Percentiles rank a stretch among this genome's conserved stretches.
Evolutionary conservation across 2,113 vertebrate genomes (phyloP).

Genomic region (Nothobranchius kuhntae): DNA sequence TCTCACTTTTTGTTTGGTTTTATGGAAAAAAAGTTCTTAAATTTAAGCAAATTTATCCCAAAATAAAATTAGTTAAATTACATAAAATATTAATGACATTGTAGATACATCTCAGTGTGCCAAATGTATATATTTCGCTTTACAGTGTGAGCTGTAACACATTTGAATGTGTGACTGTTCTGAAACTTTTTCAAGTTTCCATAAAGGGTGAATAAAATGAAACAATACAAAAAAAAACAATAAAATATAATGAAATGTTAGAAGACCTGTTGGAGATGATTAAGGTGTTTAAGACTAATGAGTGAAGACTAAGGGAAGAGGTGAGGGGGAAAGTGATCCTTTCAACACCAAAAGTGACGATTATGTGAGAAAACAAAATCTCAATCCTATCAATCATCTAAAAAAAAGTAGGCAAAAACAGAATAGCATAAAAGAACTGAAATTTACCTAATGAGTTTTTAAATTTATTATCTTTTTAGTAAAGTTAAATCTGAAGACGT

Average conservation of each 20-base stretch:
- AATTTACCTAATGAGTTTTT: not conserved
- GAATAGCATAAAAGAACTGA: not conserved
- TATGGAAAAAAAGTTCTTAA: too few species aligned
- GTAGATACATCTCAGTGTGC: too few species aligned
- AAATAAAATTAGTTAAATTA: too few species aligned
- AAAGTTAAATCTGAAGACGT: not conserved
- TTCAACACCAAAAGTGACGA: conserved; percentile 58
- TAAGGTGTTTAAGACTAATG: conserved; percentile 13
- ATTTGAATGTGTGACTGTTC: too few species aligned
- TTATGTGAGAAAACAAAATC: conserved; percentile 61
- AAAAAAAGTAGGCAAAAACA: conserved; percentile 14
- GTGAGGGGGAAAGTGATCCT: conserved; percentile 23
- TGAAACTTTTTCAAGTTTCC: too few species aligned
- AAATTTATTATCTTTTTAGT: not conserved
- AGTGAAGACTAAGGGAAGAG: conserved; percentile 8
- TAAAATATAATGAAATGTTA: not conserved
- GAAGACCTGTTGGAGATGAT: too few species aligned
- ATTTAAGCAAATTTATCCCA: too few species aligned
- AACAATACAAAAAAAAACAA: not conserved
- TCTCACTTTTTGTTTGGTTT: too few species aligned
- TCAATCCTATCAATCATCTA: conserved; percentile 46
- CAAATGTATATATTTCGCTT: too few species aligned
- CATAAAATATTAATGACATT: too few species aligned
- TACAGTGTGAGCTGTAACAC: too few species aligned
- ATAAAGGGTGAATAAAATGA: too few species aligned